A percentile compares a stretch with the other conserved stretches of the same genome.
Conservation (phyloP, 2,888 invertebrate species). For the Tuta absoluta region DNA sequence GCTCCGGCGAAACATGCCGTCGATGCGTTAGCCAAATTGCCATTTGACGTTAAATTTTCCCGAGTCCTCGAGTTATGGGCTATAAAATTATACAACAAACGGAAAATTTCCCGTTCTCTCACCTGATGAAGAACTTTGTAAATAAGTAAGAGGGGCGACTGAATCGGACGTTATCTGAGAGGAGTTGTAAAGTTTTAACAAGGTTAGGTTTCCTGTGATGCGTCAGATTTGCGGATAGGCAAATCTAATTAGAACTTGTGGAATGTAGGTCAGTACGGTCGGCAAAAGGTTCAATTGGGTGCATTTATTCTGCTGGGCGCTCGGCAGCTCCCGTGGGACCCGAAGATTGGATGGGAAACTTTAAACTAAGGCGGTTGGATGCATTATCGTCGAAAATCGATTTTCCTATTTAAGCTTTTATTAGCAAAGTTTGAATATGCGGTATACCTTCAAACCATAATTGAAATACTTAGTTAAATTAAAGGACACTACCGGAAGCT, state of each 20-base stretch:
- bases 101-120: slow-evolving; percentile 19
- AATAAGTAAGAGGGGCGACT: slow-evolving; percentile 19
- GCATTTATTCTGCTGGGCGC: not conserved
- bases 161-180: slow-evolving; percentile 27
- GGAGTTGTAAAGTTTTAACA: slow-evolving; percentile 35
- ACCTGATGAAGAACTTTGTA: slow-evolving; percentile 23
- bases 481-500: not conserved
- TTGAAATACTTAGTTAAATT: slow-evolving; percentile 1
- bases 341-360: not conserved
- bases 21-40: slow-evolving; percentile 24
- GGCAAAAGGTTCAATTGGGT: not conserved
- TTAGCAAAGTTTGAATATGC: slow-evolving; percentile 10
- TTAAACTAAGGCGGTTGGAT: not conserved
- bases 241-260: slow-evolving; percentile 35
- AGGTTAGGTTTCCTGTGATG: slow-evolving; percentile 33
- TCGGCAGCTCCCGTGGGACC: not conserved
- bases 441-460: not conserved
- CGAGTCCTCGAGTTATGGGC: slow-evolving; percentile 13
- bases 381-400: slow-evolving; percentile 1
- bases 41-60: slow-evolving; percentile 20
- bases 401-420: too few species aligned
- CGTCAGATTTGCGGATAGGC: slow-evolving; percentile 29
- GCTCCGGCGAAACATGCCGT: slow-evolving; percentile 6
- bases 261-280: slow-evolving; percentile 17
- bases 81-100: slow-evolving; percentile 19